phyloP scores from a whole-genome alignment of 2,888 invertebrate species.

The Chrysolina oricalcia region DNA sequence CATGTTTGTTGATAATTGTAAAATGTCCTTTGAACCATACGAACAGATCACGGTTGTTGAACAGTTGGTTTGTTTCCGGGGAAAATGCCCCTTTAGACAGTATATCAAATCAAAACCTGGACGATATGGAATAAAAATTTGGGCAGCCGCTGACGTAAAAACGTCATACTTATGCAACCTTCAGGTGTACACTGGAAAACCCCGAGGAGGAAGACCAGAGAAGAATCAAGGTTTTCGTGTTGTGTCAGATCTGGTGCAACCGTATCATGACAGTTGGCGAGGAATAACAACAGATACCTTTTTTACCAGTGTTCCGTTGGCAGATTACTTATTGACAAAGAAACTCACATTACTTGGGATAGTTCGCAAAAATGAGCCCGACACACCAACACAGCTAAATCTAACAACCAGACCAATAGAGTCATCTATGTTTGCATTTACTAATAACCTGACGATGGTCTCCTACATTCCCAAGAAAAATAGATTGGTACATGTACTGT shows the following conservation, averaged over 20 bases:
- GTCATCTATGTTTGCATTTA: constrained; percentile 37
- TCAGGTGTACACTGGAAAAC: constrained; percentile 50
- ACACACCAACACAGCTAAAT: constrained; percentile 33
- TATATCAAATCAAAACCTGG: constrained; percentile 55
- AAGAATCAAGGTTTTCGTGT: constrained; percentile 47
- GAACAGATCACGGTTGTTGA: constrained; percentile 52
- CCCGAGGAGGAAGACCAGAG: constrained; percentile 32
- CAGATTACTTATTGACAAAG: constrained; percentile 39
- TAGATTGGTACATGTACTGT: constrained; percentile 43
- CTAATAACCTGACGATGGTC: constrained; percentile 40
- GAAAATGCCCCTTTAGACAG: constrained; percentile 50
- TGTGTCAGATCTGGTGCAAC: constrained; percentile 37
- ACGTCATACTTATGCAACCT: constrained; percentile 52
- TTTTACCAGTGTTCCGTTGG: constrained; percentile 42
- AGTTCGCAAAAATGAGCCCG: constrained; percentile 38
- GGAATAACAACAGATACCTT: constrained; percentile 46
- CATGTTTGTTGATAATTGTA: constrained; percentile 40
- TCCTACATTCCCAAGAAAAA: constrained; percentile 45
- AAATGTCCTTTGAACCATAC: constrained; percentile 45
- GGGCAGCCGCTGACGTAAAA: constrained; percentile 48
- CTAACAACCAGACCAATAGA: constrained; percentile 28
- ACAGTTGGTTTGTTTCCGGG: constrained; percentile 47
- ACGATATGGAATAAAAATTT: too few relatives aligned
- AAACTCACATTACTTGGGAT: constrained; percentile 43
- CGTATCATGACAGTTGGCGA: constrained; percentile 40